Evolutionary conservation across 2,888 invertebrate species (phyloP).

Genomic region (Pollenia griseotomentosa): DNA sequence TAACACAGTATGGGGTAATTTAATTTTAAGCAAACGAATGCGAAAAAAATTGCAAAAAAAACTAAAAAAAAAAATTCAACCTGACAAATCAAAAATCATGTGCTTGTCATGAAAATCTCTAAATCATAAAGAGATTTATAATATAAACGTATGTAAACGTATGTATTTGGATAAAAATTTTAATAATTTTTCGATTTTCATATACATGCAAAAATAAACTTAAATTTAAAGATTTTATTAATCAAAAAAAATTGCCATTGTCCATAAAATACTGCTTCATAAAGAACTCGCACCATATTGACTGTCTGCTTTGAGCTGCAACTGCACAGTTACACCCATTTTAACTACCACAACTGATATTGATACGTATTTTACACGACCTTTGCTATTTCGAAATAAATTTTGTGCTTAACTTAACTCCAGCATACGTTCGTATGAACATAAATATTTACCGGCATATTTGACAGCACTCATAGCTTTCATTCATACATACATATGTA

Average conservation of each 20-base stretch:
- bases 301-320: constrained; percentile 9
- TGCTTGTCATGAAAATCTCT: constrained; percentile 44
- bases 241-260: neutral
- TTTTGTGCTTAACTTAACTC: constrained; percentile 36
- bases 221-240: neutral
- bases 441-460: constrained; percentile 2
- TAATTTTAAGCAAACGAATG: neutral
- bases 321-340: constrained; percentile 55
- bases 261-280: neutral
- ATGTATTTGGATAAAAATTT: neutral
- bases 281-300: neutral
- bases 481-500: neutral
- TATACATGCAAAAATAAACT: constrained; percentile 20
- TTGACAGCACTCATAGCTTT: neutral
- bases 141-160: neutral
- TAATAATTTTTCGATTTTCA: neutral
- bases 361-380: constrained; percentile 45
- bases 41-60: constrained; percentile 1
- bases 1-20: constrained; percentile 43
- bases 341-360: constrained; percentile 50
- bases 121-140: constrained; percentile 45
- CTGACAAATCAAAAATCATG: constrained; percentile 58
- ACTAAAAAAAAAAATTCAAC: constrained; percentile 37
- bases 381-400: constrained; percentile 65
- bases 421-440: too few species aligned